Base-by-base conservation (phyloP, 1,140 invertebrate species). In the Drosophila punjabiensis region DNA sequence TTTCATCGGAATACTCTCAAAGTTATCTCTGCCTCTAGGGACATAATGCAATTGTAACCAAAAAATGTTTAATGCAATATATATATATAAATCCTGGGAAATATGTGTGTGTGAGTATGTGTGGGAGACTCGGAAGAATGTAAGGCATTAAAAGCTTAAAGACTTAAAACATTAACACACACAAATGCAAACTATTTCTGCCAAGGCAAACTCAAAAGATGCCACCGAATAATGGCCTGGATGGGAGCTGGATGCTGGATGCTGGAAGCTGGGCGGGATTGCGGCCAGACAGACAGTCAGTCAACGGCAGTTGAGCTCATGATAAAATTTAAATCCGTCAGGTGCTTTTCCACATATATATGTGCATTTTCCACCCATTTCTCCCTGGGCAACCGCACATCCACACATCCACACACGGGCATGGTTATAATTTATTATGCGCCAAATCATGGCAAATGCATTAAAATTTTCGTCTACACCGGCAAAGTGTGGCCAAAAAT, bases 311-410 rank as follows among this genome's bases (percentile, higher is more conserved):
- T 69, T 79, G 69, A 62, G 64, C 71, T 63, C 70, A 71, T 84
- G 81, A 84, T 80, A 84, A 84, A 84, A 84, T 83, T 84, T 84
- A 84, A 84, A 84, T 84, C 81, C 81, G 76, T 84, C 81, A 84
- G 81, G 81, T 84, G 76, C 82, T 76, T 79, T 76, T 83, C 62
- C 53, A 56, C 70, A 76, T 39, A n/a, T 24, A 20, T 33, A 6
- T 56, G 55, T 39, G 20, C 20, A 28, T 59, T 59, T 59, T 37
- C 14, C 20, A 43, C 53, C 50, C 52, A 14, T 14, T 14, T 41
- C 14, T 32, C 28, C 30, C 35, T 13, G 37, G 28, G 18, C 11
- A 63, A 64, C 56, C 61, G 28, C 75, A 74, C 39, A 71, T n/a
- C n/a, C 61, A 64, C 43, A 73, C 47, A 64, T 41, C 61, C 63